Evolutionary conservation across 1,140 invertebrate species (phyloP).

Genomic region (Camponotus floridanus): DNA sequence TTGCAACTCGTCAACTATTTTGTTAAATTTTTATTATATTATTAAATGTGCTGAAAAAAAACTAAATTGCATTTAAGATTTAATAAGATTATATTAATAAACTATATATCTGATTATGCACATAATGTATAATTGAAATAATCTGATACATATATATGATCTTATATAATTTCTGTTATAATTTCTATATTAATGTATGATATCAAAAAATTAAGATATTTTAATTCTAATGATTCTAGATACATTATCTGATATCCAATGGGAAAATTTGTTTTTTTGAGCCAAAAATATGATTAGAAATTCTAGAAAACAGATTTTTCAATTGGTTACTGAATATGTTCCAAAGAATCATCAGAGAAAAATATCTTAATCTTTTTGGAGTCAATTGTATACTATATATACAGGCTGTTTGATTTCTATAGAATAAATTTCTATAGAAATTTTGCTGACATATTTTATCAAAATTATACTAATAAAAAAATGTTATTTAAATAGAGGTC

Average conservation of each 20-base stretch:
- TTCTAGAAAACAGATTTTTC: background rate
- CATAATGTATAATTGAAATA: conserved; percentile 5
- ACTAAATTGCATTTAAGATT: background rate
- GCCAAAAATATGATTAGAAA: background rate
- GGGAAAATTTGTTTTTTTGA: background rate
- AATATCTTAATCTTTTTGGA: background rate
- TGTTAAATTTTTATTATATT: background rate
- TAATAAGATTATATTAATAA: conserved; percentile 5
- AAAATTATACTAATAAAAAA: conserved; percentile 16
- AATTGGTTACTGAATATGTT: background rate
- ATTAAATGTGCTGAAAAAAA: background rate
- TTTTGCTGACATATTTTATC: background rate
- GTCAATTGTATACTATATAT: background rate
- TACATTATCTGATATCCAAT: background rate
- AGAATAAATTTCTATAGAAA: conserved; percentile 14
- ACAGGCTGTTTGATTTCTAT: too few species aligned
- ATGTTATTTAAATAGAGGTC: background rate
- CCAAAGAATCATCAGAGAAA: background rate
- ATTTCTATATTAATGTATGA: background rate
- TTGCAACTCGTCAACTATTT: background rate
- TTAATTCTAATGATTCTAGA: background rate
- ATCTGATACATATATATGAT: background rate
- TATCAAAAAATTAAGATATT: background rate
- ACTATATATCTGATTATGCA: background rate
- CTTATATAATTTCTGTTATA: too few species aligned